Conservation (phyloP, 1,140 invertebrate genomes). For the Cryptotermes secundus region DNA sequence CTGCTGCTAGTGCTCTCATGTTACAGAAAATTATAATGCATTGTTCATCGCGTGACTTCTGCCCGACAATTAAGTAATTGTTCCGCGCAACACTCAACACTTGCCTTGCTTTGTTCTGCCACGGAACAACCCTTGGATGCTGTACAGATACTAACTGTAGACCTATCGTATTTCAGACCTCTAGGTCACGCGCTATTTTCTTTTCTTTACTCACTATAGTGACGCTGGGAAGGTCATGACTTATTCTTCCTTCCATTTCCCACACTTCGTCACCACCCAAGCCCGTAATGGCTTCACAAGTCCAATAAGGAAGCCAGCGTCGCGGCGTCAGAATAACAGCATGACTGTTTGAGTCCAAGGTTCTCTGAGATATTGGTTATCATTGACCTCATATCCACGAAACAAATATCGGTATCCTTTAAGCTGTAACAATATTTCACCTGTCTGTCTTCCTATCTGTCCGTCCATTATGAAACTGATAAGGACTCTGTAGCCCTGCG, state of each 20-base stretch:
- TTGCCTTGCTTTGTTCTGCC: not conserved
- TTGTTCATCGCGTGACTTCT: slow-evolving; percentile 4
- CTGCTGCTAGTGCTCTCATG: not conserved
- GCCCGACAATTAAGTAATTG: not conserved
- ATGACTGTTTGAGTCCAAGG: too few species aligned
- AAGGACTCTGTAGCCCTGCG: too few species aligned
- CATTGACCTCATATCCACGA: too few species aligned
- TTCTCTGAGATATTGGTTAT: too few species aligned
- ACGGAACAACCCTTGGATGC: not conserved
- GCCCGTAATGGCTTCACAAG: not conserved
- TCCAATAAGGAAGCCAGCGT: too few species aligned
- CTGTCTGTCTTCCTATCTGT: too few species aligned
- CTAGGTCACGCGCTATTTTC: not conserved
- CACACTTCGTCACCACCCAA: not conserved
- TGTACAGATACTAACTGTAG: not conserved
- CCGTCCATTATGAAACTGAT: too few species aligned
- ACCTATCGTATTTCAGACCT: not conserved
- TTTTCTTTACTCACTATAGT: not conserved
- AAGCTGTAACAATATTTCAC: too few species aligned
- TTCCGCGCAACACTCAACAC: not conserved
- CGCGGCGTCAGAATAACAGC: too few species aligned
- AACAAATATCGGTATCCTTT: too few species aligned
- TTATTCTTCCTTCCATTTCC: not conserved
- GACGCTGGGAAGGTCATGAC: not conserved
- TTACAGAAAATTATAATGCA: not conserved